Evolutionary conservation across 2,888 invertebrate species (phyloP), one percentile per base, ranked within the genome.

Genomic region (Andrena fulva): DNA sequence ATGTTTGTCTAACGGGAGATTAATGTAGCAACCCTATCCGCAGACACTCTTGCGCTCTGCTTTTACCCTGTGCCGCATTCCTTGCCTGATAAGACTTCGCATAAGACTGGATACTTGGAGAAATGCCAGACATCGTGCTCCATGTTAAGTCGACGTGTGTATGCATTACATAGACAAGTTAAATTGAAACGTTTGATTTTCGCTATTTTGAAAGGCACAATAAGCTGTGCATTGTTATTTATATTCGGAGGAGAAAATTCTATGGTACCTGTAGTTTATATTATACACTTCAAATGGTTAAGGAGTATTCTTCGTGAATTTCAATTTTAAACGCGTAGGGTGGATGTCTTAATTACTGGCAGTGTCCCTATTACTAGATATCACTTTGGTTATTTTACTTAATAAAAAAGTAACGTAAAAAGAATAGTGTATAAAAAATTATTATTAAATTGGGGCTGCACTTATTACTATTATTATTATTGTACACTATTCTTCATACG

Each of bases 81-180:
- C 84, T 82, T 80, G 73, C 86, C 85, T 87, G 89, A 89, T 89
- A 87, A 88, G 85, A 78, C 72, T 69, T 72, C 77, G 60, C 92
- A 92, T 93, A 92, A 94, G 93, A 93, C 93, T 87, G 92, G 92
- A 86, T 89, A 89, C 52, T 91, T 92, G 80, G 93, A 93, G 64
- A 89, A 91, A 83, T 86, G 91, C 82, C 93, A 92, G 85, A 73
- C 75, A 73, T 54, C 64, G 60, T 50, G 66, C 74, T 12, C 48
- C 59, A 35, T 50, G 70, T 67, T 84, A 83, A 84, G 76, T 83
- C 54, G 59, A 72, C 63, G 76, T 59, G 62, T 50, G 68, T 42
- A 69, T 27, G 52, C 64, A 75, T 72, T 66, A 72, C 68, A 68
- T 54, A 50, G 63, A 71, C 75, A 59, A 70, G 48, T 24, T 42